A percentile compares a stretch with the other conserved stretches of the same genome.
Evolutionary conservation across 2,888 invertebrate species (phyloP).

Genomic region (Cactoblastis cactorum): DNA sequence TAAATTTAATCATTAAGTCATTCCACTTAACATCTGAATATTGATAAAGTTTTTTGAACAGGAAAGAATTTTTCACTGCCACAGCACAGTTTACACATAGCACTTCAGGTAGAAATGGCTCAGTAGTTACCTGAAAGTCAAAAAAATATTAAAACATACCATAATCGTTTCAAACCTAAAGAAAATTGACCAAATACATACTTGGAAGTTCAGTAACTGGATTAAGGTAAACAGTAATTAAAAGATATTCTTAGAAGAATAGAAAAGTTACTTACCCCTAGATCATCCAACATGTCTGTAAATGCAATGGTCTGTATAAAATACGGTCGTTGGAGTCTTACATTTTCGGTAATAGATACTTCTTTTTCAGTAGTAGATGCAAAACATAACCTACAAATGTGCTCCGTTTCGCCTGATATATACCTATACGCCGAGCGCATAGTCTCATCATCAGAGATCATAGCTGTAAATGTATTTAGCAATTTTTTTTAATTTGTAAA

Average conservation of each 20-base stretch:
- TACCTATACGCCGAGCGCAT: constrained; percentile 43
- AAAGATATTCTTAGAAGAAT: too few species aligned
- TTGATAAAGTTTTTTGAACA: constrained; percentile 47
- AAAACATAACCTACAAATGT: constrained; percentile 67
- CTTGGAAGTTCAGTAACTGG: too few species aligned
- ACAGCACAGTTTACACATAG: constrained; percentile 51
- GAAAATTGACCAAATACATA: background rate
- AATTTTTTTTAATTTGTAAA: too few species aligned
- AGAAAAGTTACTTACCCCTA: constrained; percentile 56
- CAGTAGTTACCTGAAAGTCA: constrained; percentile 42
- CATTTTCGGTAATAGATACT: constrained; percentile 40
- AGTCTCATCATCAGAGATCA: constrained; percentile 12
- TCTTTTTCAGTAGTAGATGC: constrained; percentile 31
- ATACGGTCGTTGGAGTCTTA: constrained; percentile 38
- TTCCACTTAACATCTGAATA: constrained; percentile 48
- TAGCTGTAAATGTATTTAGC: background rate
- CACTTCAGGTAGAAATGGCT: constrained; percentile 45
- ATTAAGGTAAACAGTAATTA: background rate
- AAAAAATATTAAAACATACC: background rate
- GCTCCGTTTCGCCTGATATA: constrained; percentile 41
- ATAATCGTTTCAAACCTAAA: background rate
- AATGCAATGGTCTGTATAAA: constrained; percentile 43
- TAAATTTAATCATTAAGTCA: constrained; percentile 32
- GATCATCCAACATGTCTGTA: constrained; percentile 43
- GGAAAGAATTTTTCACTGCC: constrained; percentile 42